Evolutionary conservation across 2,888 invertebrate genomes (phyloP).

Genomic region (Phengaris arion): DNA sequence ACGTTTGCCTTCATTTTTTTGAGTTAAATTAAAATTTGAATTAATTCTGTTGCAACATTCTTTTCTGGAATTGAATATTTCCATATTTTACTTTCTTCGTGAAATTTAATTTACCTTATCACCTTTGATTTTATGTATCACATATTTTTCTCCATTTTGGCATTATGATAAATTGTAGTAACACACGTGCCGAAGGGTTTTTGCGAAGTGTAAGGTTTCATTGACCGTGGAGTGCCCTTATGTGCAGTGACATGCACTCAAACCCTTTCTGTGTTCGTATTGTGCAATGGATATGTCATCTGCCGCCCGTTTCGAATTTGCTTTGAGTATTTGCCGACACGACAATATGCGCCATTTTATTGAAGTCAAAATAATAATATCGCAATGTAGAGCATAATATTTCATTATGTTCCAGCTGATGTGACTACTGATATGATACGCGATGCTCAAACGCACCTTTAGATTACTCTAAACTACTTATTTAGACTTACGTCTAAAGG

Average conservation of each 20-base stretch:
- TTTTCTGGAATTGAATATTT: too few species aligned
- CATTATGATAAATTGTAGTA: conserved; percentile 42
- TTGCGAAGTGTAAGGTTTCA: conserved; percentile 66
- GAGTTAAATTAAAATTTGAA: neutral
- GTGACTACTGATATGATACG: conserved; percentile 8
- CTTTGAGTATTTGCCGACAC: conserved; percentile 69
- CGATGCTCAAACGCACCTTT: conserved; percentile 4
- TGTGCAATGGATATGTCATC: conserved; percentile 75
- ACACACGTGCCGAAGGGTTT: conserved; percentile 65
- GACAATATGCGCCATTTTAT: conserved; percentile 38
- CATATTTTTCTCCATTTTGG: neutral
- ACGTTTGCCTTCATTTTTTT: conserved; percentile 10
- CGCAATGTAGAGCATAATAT: conserved; percentile 11
- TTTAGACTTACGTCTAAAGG: too few species aligned
- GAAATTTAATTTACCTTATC: neutral
- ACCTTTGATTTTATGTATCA: neutral
- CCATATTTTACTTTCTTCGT: too few species aligned
- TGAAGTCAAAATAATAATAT: conserved; percentile 23
- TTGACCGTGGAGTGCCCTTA: conserved; percentile 72
- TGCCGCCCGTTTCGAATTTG: conserved; percentile 55
- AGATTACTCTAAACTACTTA: too few species aligned
- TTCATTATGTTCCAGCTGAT: neutral
- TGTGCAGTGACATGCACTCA: conserved; percentile 73
- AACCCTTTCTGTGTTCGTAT: conserved; percentile 68
- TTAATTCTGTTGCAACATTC: neutral